These are phyloP conservation scores for Actenoides hombroni DNA, from an alignment of 2,113 vertebrate species.

Conservation along the genomic window DNA sequence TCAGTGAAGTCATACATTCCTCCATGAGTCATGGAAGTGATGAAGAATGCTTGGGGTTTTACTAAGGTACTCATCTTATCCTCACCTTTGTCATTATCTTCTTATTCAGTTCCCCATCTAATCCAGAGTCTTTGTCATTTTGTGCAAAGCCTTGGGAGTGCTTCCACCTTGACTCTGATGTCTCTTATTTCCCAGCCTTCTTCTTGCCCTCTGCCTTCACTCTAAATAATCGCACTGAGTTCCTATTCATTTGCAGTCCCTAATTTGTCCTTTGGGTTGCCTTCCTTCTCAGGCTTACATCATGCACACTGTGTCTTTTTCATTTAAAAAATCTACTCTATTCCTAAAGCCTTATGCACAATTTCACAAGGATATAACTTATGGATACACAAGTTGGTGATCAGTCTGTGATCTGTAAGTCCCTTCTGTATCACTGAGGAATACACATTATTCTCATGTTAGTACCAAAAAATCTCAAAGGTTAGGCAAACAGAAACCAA, in stretches of 20 bases:
- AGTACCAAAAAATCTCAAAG: conserved; percentile 22
- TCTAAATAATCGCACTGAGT: neutral
- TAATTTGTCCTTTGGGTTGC: neutral
- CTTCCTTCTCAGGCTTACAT: neutral
- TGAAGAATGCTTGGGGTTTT: neutral
- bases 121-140: neutral
- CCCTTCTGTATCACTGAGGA: neutral
- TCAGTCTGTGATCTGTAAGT: neutral
- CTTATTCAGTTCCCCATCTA: neutral
- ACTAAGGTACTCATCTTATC: neutral
- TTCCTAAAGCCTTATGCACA: conserved; percentile 7
- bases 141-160: neutral
- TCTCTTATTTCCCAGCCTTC: neutral
- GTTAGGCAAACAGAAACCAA: conserved; percentile 1
- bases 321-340: neutral
- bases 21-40: neutral
- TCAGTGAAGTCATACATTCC: neutral
- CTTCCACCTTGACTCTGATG: neutral
- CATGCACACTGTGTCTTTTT: neutral
- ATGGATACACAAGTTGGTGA: neutral
- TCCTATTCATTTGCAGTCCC: neutral
- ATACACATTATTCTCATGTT: conserved; percentile 3
- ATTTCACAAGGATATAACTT: conserved; percentile 21
- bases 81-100: neutral
- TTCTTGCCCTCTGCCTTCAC: neutral